These are phyloP conservation scores for Arenicola marina DNA, from an alignment of 2,888 invertebrate species.

Conservation along the genomic window DNA sequence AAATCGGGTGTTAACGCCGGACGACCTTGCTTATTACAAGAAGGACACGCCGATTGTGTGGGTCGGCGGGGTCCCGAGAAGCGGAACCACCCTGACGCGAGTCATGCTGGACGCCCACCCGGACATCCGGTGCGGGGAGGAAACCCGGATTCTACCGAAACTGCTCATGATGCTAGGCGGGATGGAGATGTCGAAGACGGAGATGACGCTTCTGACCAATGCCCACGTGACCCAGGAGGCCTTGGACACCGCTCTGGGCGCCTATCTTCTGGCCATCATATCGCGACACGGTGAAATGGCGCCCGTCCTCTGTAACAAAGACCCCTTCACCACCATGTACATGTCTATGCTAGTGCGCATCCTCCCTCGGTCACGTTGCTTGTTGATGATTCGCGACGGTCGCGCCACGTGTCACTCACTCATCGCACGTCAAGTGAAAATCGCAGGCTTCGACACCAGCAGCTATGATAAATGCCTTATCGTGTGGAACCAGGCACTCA, in stretches of 20 bases:
- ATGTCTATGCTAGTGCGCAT: slow-evolving; percentile 91
- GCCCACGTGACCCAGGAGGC: slow-evolving; percentile 80
- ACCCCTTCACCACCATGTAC: slow-evolving; percentile 96
- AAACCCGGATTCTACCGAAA: slow-evolving; percentile 91
- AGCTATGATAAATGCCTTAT: slow-evolving; percentile 89
- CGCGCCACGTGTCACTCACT: slow-evolving; percentile 98
- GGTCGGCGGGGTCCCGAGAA: slow-evolving; percentile 93
- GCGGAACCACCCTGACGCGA: slow-evolving; percentile 95
- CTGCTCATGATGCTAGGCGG: slow-evolving; percentile 93
- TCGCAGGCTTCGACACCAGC: slow-evolving; percentile 86
- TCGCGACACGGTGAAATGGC: slow-evolving; percentile 84
- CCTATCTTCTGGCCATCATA: slow-evolving; percentile 89
- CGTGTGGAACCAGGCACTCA: slow-evolving; percentile 96
- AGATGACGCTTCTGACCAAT: slow-evolving; percentile 44
- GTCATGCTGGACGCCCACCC: slow-evolving; percentile 99
- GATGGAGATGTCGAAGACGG: slow-evolving; percentile 83
- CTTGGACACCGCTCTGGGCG: slow-evolving; percentile 92
- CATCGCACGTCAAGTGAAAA: slow-evolving; percentile 87
- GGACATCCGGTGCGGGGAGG: slow-evolving; percentile 96
- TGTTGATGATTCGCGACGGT: slow-evolving; percentile 98
- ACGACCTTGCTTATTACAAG: slow-evolving; percentile 17
- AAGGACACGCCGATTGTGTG: slow-evolving; percentile 71
- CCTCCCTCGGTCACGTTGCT: slow-evolving; percentile 96
- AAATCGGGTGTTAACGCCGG: no score
- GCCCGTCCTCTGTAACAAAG: slow-evolving; percentile 95